Percentiles rank a stretch among this genome's conserved stretches.
These are phyloP conservation scores for Sphaeramia orbicularis DNA, from an alignment of 2,797 vertebrate species.

Conservation along the genomic window DNA sequence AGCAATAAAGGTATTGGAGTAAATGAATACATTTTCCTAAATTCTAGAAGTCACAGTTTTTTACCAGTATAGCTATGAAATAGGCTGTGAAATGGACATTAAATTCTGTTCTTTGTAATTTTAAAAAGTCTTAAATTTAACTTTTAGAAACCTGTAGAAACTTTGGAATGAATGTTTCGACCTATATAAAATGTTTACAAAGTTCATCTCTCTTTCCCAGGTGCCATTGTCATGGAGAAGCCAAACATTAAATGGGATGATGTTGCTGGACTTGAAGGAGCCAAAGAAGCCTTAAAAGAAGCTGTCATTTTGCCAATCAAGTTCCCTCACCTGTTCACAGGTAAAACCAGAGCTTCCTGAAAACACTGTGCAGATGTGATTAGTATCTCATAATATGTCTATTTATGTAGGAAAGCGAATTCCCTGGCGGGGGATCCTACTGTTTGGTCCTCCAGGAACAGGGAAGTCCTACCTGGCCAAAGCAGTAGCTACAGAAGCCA, in stretches of 20 bases:
- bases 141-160: too few species aligned
- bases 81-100: too few species aligned
- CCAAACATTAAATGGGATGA: background rate
- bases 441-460: background rate
- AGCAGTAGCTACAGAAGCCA: background rate
- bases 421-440: background rate
- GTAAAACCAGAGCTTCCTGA: too few species aligned
- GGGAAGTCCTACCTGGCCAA: background rate
- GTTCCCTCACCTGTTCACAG: background rate
- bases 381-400: background rate
- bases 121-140: too few species aligned
- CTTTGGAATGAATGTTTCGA: too few species aligned
- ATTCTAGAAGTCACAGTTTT: too few species aligned
- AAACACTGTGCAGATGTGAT: too few species aligned
- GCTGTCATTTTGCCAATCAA: background rate
- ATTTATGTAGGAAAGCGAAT: background rate
- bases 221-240: slow-evolving; percentile 90
- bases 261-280: background rate
- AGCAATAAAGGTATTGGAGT: too few species aligned
- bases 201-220: slow-evolving; percentile 47
- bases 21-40: too few species aligned
- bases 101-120: too few species aligned
- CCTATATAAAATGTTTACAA: background rate
- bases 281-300: background rate
- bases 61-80: too few species aligned